Conservation (phyloP, 2,888 invertebrate species). For the Gari tellinella region DNA sequence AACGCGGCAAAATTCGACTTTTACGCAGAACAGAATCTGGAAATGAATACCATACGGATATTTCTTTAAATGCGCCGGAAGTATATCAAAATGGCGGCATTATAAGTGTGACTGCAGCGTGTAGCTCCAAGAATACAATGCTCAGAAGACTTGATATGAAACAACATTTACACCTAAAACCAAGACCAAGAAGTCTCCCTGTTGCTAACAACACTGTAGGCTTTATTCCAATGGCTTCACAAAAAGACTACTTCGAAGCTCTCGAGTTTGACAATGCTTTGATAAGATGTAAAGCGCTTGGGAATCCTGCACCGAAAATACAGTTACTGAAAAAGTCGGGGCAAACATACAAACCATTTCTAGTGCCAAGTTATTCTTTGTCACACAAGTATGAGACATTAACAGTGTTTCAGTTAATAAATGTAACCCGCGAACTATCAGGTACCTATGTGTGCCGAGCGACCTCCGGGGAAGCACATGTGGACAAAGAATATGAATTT, state of each 20-base stretch:
- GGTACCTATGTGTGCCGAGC: constrained; percentile 41
- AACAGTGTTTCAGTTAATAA: constrained; percentile 42
- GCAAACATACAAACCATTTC: not conserved
- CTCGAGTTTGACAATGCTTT: constrained; percentile 8
- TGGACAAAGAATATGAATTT: too few species aligned
- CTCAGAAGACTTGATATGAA: constrained; percentile 38
- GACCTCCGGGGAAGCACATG: constrained; percentile 5
- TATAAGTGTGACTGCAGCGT: constrained; percentile 31
- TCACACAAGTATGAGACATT: constrained; percentile 27
- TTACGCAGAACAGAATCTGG: constrained; percentile 1
- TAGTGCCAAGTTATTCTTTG: constrained; percentile 27
- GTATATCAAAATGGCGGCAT: constrained; percentile 30
- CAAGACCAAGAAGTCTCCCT: constrained; percentile 8
- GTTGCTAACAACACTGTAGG: constrained; percentile 16
- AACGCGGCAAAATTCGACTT: constrained; percentile 2
- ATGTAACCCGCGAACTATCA: constrained; percentile 7
- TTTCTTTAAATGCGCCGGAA: constrained; percentile 18
- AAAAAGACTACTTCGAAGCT: not conserved
- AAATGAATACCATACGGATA: constrained; percentile 38
- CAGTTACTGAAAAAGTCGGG: constrained; percentile 14
- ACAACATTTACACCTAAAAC: constrained; percentile 24
- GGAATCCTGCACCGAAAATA: constrained; percentile 31
- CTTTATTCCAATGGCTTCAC: constrained; percentile 4
- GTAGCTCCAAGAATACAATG: constrained; percentile 15
- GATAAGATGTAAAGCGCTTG: constrained; percentile 37